Evolutionary conservation across 1,140 invertebrate genomes (phyloP).

Genomic region (Lordiphosa stackelbergi): DNA sequence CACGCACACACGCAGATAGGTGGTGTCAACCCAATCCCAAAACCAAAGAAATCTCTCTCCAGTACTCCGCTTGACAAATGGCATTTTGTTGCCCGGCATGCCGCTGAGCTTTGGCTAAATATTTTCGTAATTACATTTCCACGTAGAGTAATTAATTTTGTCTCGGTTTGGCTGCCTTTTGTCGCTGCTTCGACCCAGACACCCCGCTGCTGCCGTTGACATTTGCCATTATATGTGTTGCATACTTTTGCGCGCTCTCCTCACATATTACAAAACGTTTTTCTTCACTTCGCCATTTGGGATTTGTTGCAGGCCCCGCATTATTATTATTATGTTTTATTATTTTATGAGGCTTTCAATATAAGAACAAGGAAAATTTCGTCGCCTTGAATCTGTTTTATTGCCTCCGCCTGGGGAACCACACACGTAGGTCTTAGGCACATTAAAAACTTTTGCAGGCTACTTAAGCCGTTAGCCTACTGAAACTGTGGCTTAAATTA

Average conservation of each 20-base stretch:
- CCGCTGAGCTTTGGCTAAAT: constrained; percentile 71
- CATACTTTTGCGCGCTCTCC: constrained; percentile 62
- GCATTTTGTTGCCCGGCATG: constrained; percentile 67
- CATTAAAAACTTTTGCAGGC: constrained; percentile 62
- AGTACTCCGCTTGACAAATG: constrained; percentile 63
- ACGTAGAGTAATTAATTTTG: constrained; percentile 77
- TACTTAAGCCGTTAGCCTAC: constrained; percentile 57
- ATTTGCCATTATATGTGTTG: constrained; percentile 69
- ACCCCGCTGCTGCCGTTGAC: constrained; percentile 46
- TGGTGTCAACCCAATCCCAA: constrained; percentile 9
- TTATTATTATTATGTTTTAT: constrained; percentile 59
- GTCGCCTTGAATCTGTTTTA: constrained; percentile 66
- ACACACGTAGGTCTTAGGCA: constrained; percentile 33
- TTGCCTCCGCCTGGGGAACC: constrained; percentile 39
- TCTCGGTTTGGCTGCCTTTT: constrained; percentile 55
- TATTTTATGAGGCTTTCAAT: constrained; percentile 61
- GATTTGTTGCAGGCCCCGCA: constrained; percentile 33
- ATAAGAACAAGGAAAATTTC: constrained; percentile 19
- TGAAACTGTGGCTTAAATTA: constrained; percentile 63
- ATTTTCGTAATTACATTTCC: constrained; percentile 77
- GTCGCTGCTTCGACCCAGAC: not conserved
- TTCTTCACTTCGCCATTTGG: constrained; percentile 18
- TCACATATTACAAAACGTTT: constrained; percentile 42
- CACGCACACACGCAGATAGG: constrained; percentile 25
- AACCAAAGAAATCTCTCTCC: constrained; percentile 41